Evolutionary conservation across 2,797 vertebrate genomes (phyloP).

Genomic region (Myotis daubentonii): DNA sequence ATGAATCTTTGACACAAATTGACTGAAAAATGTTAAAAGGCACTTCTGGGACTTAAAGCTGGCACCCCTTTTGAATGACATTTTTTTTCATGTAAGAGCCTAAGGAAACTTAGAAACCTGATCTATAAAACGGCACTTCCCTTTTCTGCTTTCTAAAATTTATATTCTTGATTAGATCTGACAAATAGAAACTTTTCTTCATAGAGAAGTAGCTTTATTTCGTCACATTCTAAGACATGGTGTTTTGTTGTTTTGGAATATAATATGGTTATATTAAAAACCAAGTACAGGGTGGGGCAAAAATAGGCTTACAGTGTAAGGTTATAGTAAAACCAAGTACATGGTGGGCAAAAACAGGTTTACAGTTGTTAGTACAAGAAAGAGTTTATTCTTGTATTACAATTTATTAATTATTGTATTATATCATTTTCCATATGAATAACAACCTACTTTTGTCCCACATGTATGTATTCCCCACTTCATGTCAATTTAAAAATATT

Average conservation of each 20-base stretch:
- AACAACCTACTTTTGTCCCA: not conserved
- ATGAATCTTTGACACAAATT: conserved; percentile 47
- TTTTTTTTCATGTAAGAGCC: not conserved
- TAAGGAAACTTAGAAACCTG: conserved; percentile 31
- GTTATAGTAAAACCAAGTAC: conserved; percentile 29
- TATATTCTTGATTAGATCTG: conserved; percentile 20
- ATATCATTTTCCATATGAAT: not conserved
- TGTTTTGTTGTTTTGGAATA: conserved; percentile 16
- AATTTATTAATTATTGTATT: not conserved
- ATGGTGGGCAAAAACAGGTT: not conserved
- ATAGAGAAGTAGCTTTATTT: not conserved
- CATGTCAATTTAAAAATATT: not conserved
- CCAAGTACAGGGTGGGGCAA: not conserved
- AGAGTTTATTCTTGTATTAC: not conserved
- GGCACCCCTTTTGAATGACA: not conserved
- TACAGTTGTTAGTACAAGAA: not conserved
- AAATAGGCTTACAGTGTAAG: not conserved
- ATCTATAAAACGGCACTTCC: conserved; percentile 4
- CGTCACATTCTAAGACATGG: not conserved
- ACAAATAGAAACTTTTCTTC: conserved; percentile 32
- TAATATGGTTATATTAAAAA: conserved; percentile 36
- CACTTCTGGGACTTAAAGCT: conserved; percentile 39
- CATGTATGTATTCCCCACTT: not conserved
- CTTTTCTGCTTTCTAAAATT: conserved; percentile 42
- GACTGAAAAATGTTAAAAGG: conserved; percentile 6